Evolutionary conservation across 2,888 invertebrate genomes (phyloP).

Genomic region (Galeruca laticollis): DNA sequence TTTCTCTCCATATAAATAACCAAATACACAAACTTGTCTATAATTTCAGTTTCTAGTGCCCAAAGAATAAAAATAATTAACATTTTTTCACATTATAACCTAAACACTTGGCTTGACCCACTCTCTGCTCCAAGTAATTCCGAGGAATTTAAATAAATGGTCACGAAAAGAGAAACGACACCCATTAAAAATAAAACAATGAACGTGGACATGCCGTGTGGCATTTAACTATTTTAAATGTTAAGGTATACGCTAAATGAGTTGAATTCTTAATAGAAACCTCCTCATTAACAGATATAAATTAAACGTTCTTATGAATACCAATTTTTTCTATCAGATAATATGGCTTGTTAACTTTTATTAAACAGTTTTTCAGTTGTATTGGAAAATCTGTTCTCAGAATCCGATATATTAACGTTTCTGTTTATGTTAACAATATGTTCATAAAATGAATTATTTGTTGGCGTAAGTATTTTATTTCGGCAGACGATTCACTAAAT

Average conservation of each 20-base stretch:
- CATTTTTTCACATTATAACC: not conserved
- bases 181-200: constrained; percentile 21
- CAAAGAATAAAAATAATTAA: too few relatives aligned
- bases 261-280: not conserved
- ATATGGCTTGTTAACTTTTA: too few relatives aligned
- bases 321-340: not conserved
- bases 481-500: too few relatives aligned
- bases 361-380: too few relatives aligned
- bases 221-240: constrained; percentile 10
- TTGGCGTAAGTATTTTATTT: too few relatives aligned
- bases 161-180: constrained; percentile 10
- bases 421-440: too few relatives aligned
- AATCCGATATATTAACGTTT: too few relatives aligned
- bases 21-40: too few relatives aligned
- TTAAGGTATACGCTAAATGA: not conserved
- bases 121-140: constrained; percentile 1
- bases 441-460: too few relatives aligned
- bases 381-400: too few relatives aligned
- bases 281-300: not conserved
- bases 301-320: not conserved
- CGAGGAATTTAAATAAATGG: constrained; percentile 15
- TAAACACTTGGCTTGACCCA: constrained; percentile 1
- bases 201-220: not conserved
- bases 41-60: too few relatives aligned
- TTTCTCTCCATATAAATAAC: too few relatives aligned